Conservation (phyloP, 2,113 vertebrate genomes). For the Brachyhypopomus occidentalis region DNA sequence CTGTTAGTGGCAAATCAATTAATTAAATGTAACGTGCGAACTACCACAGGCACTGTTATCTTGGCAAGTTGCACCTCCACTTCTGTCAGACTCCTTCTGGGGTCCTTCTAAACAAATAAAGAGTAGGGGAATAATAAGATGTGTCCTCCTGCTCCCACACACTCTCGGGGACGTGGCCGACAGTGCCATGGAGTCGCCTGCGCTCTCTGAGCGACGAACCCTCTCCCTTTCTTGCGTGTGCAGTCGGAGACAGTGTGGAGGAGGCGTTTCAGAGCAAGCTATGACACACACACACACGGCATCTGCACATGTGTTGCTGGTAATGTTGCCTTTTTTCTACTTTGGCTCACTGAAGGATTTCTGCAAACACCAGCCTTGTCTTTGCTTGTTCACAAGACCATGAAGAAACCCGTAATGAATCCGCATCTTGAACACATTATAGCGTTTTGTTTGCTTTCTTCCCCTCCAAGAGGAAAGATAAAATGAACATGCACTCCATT, state of each 20-base stretch:
- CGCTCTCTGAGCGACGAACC: background rate
- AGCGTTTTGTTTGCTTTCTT: background rate
- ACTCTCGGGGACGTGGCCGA: background rate
- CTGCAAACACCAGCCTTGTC: background rate
- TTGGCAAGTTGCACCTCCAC: background rate
- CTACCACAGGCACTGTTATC: constrained; percentile 34
- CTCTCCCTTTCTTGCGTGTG: background rate
- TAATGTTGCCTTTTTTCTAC: background rate
- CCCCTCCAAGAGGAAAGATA: background rate
- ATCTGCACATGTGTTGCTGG: background rate
- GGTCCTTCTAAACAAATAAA: constrained; percentile 29
- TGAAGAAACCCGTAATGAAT: background rate
- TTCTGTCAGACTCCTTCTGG: constrained; percentile 24
- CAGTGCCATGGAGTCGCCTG: background rate
- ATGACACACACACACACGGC: background rate
- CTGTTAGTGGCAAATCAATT: constrained; percentile 37
- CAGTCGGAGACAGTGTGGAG: background rate
- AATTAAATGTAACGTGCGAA: constrained; percentile 9
- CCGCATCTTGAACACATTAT: constrained; percentile 16
- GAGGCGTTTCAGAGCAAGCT: background rate
- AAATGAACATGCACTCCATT: too few species aligned
- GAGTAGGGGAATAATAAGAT: background rate
- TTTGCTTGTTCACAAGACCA: background rate
- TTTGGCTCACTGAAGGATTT: background rate
- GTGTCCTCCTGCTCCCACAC: background rate